A percentile compares a stretch with the other conserved stretches of the same genome.
Evolutionary conservation across 2,797 vertebrate species (phyloP).

Genomic region (Mormyrus proboscirostris): DNA sequence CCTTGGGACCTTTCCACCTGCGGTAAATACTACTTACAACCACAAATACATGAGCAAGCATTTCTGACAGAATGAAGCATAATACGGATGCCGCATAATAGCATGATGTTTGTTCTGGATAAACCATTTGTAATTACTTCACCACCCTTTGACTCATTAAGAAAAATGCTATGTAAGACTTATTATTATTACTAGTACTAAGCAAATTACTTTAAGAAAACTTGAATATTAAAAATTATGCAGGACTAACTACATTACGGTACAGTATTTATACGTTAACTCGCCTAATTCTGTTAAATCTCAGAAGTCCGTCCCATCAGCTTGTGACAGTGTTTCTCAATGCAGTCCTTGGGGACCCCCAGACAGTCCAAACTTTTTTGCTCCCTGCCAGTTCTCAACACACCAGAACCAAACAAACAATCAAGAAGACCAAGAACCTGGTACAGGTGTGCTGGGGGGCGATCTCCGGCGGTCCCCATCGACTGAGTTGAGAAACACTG

Average conservation of each 20-base stretch:
- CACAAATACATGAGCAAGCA: neutral
- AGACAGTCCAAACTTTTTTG: neutral
- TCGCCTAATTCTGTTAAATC: conserved; percentile 58
- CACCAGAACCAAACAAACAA: neutral
- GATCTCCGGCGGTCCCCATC: neutral
- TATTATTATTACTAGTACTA: neutral
- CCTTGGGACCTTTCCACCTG: neutral
- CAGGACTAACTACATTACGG: conserved; percentile 17
- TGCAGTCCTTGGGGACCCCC: neutral
- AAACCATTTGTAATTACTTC: conserved; percentile 6
- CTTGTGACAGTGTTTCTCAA: conserved; percentile 32
- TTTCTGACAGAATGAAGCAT: neutral
- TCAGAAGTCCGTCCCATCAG: conserved; percentile 50
- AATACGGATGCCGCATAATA: neutral
- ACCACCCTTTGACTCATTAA: neutral
- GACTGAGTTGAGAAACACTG: conserved; percentile 4
- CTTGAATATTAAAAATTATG: neutral
- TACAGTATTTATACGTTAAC: conserved; percentile 49
- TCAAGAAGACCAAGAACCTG: neutral
- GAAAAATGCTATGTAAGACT: neutral
- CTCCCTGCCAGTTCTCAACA: neutral
- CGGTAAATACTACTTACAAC: neutral
- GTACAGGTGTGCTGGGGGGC: neutral
- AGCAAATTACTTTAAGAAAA: neutral
- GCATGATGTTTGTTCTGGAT: conserved; percentile 3